Percentiles rank a stretch among this genome's conserved stretches.
Evolutionary conservation across 2,888 invertebrate species (phyloP).

Genomic region (Idaea dimidiata): DNA sequence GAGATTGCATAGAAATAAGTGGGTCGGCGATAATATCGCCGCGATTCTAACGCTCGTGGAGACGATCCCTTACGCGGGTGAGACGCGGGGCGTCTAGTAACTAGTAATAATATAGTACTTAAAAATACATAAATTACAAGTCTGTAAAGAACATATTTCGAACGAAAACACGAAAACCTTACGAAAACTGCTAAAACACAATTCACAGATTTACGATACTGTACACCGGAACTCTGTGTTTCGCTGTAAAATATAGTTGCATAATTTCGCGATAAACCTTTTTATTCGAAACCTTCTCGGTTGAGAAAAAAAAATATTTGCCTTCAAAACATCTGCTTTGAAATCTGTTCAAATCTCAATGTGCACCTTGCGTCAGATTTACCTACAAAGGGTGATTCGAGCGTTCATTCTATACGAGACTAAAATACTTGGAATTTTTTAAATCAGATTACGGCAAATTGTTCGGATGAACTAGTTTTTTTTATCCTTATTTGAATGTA

Average conservation of each 20-base stretch:
- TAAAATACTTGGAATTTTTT: constrained; percentile 22
- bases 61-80: too few species aligned
- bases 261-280: constrained; percentile 1
- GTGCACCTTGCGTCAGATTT: constrained; percentile 13
- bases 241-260: constrained; percentile 1
- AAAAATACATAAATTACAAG: not conserved
- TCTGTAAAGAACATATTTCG: not conserved
- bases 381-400: constrained; percentile 24
- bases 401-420: constrained; percentile 21
- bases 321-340: constrained; percentile 17
- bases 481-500: constrained; percentile 12
- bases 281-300: not conserved
- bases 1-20: too few species aligned
- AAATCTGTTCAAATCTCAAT: constrained; percentile 9
- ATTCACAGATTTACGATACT: not conserved
- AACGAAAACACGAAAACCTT: not conserved
- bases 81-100: too few species aligned
- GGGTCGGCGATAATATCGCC: too few species aligned
- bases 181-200: not conserved
- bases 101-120: not conserved
- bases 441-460: constrained; percentile 27
- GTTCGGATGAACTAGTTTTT: constrained; percentile 23
- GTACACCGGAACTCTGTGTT: not conserved
- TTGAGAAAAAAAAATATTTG: constrained; percentile 13
- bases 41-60: too few species aligned